Evolutionary conservation across 2,113 vertebrate genomes (phyloP).

Genomic region (Podilymbus podiceps): DNA sequence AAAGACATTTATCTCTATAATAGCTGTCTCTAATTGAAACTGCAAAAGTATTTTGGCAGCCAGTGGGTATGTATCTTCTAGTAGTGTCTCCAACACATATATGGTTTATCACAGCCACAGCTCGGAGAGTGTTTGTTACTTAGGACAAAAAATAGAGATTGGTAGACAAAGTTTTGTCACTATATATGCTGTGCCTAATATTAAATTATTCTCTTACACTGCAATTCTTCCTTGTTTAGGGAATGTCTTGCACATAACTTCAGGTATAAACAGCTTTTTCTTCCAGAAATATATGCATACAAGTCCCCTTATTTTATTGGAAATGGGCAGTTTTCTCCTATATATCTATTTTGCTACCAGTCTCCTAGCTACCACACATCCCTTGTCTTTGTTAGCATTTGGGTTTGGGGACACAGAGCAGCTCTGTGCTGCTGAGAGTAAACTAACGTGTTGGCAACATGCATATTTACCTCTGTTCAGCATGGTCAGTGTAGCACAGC

Average conservation of each 20-base stretch:
- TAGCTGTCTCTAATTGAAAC: background rate
- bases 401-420: background rate
- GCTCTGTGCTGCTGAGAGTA: background rate
- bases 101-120: background rate
- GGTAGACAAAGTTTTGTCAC: background rate
- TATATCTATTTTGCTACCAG: background rate
- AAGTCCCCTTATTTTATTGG: background rate
- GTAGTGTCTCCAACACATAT: background rate
- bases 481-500: rapidly evolving
- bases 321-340: background rate
- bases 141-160: background rate
- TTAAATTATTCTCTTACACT: background rate
- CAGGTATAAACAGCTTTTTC: background rate
- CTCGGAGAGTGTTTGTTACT: background rate
- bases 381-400: background rate
- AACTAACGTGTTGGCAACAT: rapidly evolving
- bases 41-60: background rate
- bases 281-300: background rate
- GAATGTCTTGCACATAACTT: background rate
- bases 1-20: background rate
- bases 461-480: background rate
- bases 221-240: background rate
- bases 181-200: background rate
- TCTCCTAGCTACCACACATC: background rate
- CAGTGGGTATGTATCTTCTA: background rate